Evolutionary conservation across 2,797 vertebrate genomes (phyloP).

Genomic region (Aerospiza tachiro): DNA sequence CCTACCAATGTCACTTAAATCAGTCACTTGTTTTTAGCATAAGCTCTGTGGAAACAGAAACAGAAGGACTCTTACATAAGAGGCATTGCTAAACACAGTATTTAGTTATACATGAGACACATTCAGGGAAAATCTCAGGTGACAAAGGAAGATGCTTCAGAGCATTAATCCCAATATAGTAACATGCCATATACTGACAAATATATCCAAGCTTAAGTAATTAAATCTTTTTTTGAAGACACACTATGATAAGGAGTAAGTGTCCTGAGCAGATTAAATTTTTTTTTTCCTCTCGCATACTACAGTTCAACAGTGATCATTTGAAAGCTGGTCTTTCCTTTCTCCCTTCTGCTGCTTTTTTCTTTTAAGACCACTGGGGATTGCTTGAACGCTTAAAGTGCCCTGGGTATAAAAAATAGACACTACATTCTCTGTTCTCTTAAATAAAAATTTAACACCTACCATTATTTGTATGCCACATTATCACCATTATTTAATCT

Average conservation of each 20-base stretch:
- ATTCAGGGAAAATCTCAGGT: slow-evolving; percentile 71
- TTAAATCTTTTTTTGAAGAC: slow-evolving; percentile 72
- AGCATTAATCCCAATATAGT: slow-evolving; percentile 74
- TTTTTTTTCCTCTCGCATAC: slow-evolving; percentile 25
- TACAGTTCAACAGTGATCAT: not conserved
- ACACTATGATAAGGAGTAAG: slow-evolving; percentile 64
- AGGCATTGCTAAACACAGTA: slow-evolving; percentile 22
- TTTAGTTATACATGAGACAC: slow-evolving; percentile 51
- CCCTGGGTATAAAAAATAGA: not conserved
- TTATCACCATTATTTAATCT: slow-evolving; percentile 29
- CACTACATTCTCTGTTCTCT: not conserved
- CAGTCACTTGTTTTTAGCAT: slow-evolving; percentile 37
- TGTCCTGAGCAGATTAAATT: slow-evolving; percentile 66
- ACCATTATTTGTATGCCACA: not conserved
- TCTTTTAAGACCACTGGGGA: not conserved
- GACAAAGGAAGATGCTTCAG: slow-evolving; percentile 62
- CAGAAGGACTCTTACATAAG: slow-evolving; percentile 33
- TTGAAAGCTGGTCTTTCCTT: not conserved
- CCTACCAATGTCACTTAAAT: slow-evolving; percentile 13
- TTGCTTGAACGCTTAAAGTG: not conserved
- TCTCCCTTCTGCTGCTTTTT: not conserved
- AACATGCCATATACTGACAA: slow-evolving; percentile 67
- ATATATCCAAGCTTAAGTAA: slow-evolving; percentile 74
- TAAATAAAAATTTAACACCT: not conserved
- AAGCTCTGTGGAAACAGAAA: not conserved